Conservation (phyloP, 2,113 vertebrate species). For the Istiophorus platypterus region DNA sequence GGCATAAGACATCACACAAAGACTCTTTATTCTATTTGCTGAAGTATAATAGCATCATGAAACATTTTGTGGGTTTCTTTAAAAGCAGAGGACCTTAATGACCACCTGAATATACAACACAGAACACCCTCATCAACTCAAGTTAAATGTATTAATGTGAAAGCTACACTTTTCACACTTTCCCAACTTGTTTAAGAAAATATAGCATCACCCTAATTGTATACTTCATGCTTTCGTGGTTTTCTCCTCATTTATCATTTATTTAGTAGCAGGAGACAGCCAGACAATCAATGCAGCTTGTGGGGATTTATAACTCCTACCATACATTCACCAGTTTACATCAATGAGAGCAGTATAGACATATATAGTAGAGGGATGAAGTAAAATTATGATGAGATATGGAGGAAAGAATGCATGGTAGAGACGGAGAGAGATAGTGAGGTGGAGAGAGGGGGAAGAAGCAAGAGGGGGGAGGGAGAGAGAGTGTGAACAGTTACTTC, state of each 20-base stretch:
- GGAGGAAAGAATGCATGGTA: conserved; percentile 45
- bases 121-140: conserved; percentile 13
- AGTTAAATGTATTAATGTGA: conserved; percentile 18
- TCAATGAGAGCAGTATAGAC: conserved; percentile 55
- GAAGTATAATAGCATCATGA: conserved; percentile 8
- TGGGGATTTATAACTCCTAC: conserved; percentile 53
- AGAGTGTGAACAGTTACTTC: conserved; percentile 72
- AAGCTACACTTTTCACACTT: conserved; percentile 31
- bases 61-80: conserved; percentile 23
- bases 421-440: conserved; percentile 27
- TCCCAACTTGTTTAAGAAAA: conserved; percentile 23
- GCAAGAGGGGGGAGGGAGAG: conserved; percentile 28
- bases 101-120: background rate
- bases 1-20: conserved; percentile 23
- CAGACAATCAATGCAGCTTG: conserved; percentile 38
- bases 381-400: conserved; percentile 59
- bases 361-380: conserved; percentile 37
- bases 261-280: conserved; percentile 35
- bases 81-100: conserved; percentile 6
- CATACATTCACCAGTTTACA: conserved; percentile 64
- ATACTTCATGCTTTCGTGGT: conserved; percentile 28
- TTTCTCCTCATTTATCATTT: conserved; percentile 21
- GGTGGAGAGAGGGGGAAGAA: conserved; percentile 8
- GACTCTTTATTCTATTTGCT: conserved; percentile 29
- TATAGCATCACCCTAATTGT: background rate